Base-by-base conservation (phyloP, 2,113 vertebrate genomes). In the Eclectus roratus region DNA sequence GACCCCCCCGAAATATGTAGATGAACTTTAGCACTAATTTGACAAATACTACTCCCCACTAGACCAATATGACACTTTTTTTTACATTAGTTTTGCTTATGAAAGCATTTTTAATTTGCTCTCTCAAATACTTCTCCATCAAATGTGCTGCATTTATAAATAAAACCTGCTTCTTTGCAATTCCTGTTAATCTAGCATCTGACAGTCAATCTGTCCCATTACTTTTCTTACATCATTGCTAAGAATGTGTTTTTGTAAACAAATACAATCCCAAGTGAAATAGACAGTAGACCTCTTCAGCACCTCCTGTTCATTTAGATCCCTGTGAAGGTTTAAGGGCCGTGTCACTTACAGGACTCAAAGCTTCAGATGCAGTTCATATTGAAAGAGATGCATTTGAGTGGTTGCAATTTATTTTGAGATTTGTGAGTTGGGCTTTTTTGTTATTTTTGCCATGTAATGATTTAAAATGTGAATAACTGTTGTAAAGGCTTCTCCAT, bases 251-350 rank as follows among this genome's bases (percentile, higher is more conserved):
- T 79, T 84, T 35, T 80, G 80, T 77, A 13, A 68, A 65, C 46
- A 90, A 86, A 29, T 20, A 6, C 0, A 43, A 8, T 60, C 52
- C 77, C 52, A 29, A 41, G 73, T 43, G 71, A 39, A 44, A 44
- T 11, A 43, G 25, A 71, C 39, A 31, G 31, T 9, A 73, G 43
- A 35, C 3, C 44, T 58, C 25, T 19, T 46, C 60, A n/a, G 7
- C 33, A 33, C 24, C 76, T 64, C 17, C n/a, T 0, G 0, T 9
- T 29, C 11, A 0, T 41, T 17, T 6, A 53, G 58, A 37, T 77
- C 28, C n/a, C 46, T 20, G 31, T 33, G 87, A 53, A 35, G 13
- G 17, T 15, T 15, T 6, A 10, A 60, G 53, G 58, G 53, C 81
- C 53, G 12, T 17, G 6, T 47, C 71, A 15, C 31, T 28, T 10